Evolutionary conservation across 2,797 vertebrate genomes (phyloP), one percentile per base, ranked within the genome.

Genomic region (Pseudopleuronectes americanus): DNA sequence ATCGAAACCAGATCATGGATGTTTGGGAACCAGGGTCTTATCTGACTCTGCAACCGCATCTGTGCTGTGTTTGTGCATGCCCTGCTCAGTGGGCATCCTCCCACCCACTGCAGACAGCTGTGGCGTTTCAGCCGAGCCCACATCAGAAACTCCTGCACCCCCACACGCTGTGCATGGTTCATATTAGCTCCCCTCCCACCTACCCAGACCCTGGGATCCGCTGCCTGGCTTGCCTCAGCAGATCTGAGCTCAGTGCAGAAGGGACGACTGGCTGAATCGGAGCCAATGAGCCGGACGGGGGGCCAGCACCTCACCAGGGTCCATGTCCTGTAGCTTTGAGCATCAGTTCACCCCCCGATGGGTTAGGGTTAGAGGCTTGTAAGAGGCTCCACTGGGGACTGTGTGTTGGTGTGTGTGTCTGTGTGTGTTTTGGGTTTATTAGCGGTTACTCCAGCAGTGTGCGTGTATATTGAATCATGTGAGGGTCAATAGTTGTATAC

Each of bases 91-190:
- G 86, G 91, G 87, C 85, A 89, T 85, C 81, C 87, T 86, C 80
- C 89, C 88, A 83, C 89, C 88, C 84, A 86, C 89, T 83, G 84
- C 75, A 86, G 67, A 81, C 90, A 88, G 90, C 90, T 89, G 90
- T 59, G 82, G 75, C 76, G 52, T 79, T 75, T 7, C 12, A 72
- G 77, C 71, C 82, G 68, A 85, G 80, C 80, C 90, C 89, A 91
- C 92, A 90, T 91, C 87, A 87, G 76, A 81, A 81, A 48, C 69
- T 57, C 74, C 71, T 74, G 71, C 74, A 80, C 71, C 81, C 78
- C 85, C 80, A 74, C 70, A 80, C 24, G 28, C 78, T 84, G 81
- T 70, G 88, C 75, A 91, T 90, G 90, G 85, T 92, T 92, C 81
- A 68, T 85, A 88, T 92, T 90, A 91, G 77, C 85, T 83, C 70